Base-by-base conservation (phyloP, 2,797 vertebrate genomes). In the Siniperca obscura region DNA sequence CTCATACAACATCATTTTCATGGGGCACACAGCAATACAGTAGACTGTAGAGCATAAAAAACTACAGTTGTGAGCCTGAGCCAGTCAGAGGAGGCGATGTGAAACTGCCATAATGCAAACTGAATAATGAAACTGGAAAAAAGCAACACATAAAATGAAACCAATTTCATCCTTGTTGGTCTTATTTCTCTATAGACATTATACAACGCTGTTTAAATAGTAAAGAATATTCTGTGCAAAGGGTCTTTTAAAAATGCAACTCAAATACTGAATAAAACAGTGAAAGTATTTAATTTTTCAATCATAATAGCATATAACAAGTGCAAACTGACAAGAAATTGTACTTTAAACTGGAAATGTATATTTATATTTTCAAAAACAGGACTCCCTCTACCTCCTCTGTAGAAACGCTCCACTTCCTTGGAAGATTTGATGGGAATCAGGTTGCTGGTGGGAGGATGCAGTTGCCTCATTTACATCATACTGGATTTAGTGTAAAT, bases 81-180 rank as follows among this genome's bases (percentile, higher is more conserved):
- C 40, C 46, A 56, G 42, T 75, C 60, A 67, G 62, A 13, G 17
- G 44, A 74, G 59, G 10, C 0, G 7, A 68, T 64, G n/a, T 78
- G 27, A 73, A 85, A 56, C 59, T 55, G 60, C 19, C 16, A 55
- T 55, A 68, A 79, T 75, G 44, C 27, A 79, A 81, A 70, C 52
- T 50, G 25, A 52, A 50, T 74, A 46, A 73, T 71, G 27, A 67
- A 60, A 22, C 21, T 9, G 10, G 27, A 46, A 78, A 76, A 50
- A 46, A 42, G 4, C 22, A 34, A 30, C 38, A 55, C 61, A 53
- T 53, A 62, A 74, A 72, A 83, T 30, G 67, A 36, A 68, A 81
- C 19, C 19, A 53, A 30, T 73, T 73, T 73, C 42, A 60, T 72
- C 53, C 19, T 61, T 16, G 0, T 17, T 64, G 50, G 55, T 46